Percentiles rank a stretch among this genome's conserved stretches.
Conservation (phyloP, 2,888 invertebrate species). For the Epirrhoe alternata region DNA sequence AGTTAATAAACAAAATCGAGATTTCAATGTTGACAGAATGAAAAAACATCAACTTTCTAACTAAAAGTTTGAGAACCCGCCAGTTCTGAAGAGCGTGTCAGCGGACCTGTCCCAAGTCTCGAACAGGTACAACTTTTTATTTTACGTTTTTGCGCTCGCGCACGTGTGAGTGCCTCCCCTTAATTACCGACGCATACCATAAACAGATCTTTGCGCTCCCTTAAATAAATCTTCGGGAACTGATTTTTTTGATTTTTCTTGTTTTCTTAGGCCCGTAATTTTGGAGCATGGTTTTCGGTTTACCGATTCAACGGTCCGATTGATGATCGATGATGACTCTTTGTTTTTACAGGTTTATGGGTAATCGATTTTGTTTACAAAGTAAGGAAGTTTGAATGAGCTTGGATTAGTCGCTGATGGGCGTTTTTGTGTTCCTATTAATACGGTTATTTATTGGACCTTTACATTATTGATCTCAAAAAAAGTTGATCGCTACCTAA, state of each 20-base stretch:
- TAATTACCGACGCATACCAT: constrained; percentile 85
- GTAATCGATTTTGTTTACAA: constrained; percentile 64
- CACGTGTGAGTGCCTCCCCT: constrained; percentile 82
- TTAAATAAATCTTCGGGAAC: constrained; percentile 82
- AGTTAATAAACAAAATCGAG: neutral
- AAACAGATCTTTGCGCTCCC: constrained; percentile 85
- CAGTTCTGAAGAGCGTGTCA: constrained; percentile 72
- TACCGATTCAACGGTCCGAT: constrained; percentile 64
- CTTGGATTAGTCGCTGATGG: constrained; percentile 40
- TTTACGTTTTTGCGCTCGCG: constrained; percentile 78
- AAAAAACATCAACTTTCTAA: neutral
- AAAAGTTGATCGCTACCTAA: too few species aligned
- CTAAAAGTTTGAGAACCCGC: constrained; percentile 65
- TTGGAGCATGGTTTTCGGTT: constrained; percentile 75
- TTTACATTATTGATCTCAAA: neutral
- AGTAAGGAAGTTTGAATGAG: constrained; percentile 55
- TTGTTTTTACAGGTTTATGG: constrained; percentile 78
- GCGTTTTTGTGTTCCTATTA: constrained; percentile 27
- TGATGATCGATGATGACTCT: constrained; percentile 76
- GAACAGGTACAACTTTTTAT: constrained; percentile 82
- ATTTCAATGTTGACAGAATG: neutral
- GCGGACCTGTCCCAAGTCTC: constrained; percentile 79
- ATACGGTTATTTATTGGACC: neutral
- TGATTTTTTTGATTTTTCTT: constrained; percentile 56
- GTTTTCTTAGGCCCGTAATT: constrained; percentile 81